A percentile compares a stretch with the other conserved stretches of the same genome.
Conservation (phyloP, 2,797 vertebrate species). For the Chelidonichthys spinosus region DNA sequence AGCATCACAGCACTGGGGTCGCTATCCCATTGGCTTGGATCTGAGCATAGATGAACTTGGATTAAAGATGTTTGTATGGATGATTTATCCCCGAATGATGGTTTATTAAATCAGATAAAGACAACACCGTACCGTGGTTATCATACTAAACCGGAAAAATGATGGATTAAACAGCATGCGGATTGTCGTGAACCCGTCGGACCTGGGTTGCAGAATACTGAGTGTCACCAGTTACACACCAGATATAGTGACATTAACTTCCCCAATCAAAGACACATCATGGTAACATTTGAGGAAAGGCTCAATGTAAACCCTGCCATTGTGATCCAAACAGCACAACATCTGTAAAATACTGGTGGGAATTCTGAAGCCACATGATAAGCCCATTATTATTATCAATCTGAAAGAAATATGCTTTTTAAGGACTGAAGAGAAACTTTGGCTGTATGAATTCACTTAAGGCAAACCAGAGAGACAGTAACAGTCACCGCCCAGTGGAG, state of each 20-base stretch:
- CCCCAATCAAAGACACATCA: constrained; percentile 11
- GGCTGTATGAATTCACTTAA: constrained; percentile 56
- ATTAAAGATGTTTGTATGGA: constrained; percentile 12
- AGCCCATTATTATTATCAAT: constrained; percentile 4
- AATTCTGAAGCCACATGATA: constrained; percentile 4
- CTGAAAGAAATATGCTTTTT: constrained; percentile 9
- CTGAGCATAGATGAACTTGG: constrained; percentile 17
- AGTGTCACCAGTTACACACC: constrained; percentile 16
- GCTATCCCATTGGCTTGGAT: constrained; percentile 21
- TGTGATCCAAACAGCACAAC: constrained; percentile 16
- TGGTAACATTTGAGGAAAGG: constrained; percentile 12
- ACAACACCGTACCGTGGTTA: constrained; percentile 22
- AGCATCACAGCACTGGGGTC: constrained; percentile 26
- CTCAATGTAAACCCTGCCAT: constrained; percentile 19
- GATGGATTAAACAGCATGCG: constrained; percentile 7
- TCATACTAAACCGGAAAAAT: constrained; percentile 12
- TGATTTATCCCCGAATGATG: constrained; percentile 5
- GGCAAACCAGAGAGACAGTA: constrained; percentile 41
- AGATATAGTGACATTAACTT: neutral
- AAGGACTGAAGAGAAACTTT: constrained; percentile 38
- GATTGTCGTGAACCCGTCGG: constrained; percentile 39
- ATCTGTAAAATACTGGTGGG: constrained; percentile 28
- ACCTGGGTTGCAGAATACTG: constrained; percentile 35
- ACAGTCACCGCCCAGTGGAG: constrained; percentile 41
- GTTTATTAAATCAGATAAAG: constrained; percentile 28